These are phyloP conservation scores for Campoplex capitator DNA, from an alignment of 2,888 invertebrate species.

Conservation along the genomic window DNA sequence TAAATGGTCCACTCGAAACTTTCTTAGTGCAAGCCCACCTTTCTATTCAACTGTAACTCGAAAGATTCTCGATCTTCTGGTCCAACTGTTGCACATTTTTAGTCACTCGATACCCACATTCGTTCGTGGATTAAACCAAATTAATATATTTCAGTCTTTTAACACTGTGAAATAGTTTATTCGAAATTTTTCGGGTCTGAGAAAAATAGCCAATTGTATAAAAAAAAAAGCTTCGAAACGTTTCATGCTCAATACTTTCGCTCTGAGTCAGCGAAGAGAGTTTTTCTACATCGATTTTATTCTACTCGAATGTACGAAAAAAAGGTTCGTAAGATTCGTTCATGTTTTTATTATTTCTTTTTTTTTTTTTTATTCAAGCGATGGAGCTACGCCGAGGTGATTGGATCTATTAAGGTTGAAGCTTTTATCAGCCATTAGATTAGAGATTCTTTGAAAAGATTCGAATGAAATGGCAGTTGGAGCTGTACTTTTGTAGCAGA, in stretches of 20 bases:
- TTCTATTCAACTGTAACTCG: not conserved
- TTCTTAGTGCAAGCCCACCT: conserved; percentile 9
- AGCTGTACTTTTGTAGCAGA: not conserved
- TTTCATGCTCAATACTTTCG: too few species aligned
- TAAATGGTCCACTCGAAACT: conserved; percentile 42
- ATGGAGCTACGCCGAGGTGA: not conserved
- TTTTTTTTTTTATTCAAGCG: not conserved
- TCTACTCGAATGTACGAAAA: not conserved
- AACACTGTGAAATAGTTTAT: not conserved
- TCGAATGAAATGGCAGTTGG: not conserved
- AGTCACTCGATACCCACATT: not conserved
- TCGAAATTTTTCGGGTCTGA: not conserved
- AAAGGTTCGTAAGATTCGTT: not conserved
- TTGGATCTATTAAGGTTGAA: not conserved
- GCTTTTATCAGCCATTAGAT: not conserved
- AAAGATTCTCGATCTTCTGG: not conserved
- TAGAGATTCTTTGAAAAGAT: not conserved
- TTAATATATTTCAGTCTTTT: not conserved
- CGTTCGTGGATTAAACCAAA: not conserved
- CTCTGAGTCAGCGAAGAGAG: too few species aligned
- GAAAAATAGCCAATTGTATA: not conserved
- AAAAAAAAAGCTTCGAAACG: too few species aligned
- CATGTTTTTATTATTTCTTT: not conserved
- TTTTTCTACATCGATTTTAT: not conserved
- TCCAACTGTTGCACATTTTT: conserved; percentile 39